phyloP scores from a whole-genome alignment of 2,888 invertebrate species.

The Campopleginae sp. region DNA sequence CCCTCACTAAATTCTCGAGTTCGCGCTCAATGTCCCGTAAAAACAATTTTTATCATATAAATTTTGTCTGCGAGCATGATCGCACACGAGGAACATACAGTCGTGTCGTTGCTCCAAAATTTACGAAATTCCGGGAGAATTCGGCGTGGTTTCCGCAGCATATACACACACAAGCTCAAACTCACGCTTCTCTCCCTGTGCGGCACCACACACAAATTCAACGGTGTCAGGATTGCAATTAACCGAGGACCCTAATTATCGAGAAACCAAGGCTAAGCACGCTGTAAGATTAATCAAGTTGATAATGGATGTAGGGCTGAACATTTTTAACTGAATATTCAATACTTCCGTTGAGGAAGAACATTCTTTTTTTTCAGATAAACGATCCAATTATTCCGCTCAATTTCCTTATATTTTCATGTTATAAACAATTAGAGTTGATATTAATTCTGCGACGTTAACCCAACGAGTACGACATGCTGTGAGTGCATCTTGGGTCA shows the following conservation, averaged over 20 bases:
- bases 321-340: neutral
- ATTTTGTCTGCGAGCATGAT: neutral
- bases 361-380: neutral
- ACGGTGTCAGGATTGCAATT: slow-evolving; percentile 44
- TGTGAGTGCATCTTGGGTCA: too few relatives aligned
- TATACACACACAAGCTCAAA: neutral
- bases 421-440: neutral
- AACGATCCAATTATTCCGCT: neutral
- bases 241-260: slow-evolving; percentile 50
- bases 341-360: neutral
- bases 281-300: slow-evolving; percentile 34
- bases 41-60: slow-evolving; percentile 10
- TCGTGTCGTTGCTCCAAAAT: slow-evolving; percentile 4
- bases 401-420: neutral
- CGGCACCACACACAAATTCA: slow-evolving; percentile 21
- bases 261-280: slow-evolving; percentile 11
- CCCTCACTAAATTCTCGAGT: neutral
- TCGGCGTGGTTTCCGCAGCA: slow-evolving; percentile 12
- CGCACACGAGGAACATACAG: slow-evolving; percentile 28
- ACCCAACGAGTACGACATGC: too few relatives aligned
- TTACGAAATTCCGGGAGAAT: slow-evolving; percentile 36
- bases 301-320: neutral
- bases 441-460: too few relatives aligned
- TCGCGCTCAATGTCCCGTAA: slow-evolving; percentile 7
- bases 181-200: slow-evolving; percentile 9